Conservation (phyloP, 2,888 invertebrate species). For the Calliphora vomitoria region DNA sequence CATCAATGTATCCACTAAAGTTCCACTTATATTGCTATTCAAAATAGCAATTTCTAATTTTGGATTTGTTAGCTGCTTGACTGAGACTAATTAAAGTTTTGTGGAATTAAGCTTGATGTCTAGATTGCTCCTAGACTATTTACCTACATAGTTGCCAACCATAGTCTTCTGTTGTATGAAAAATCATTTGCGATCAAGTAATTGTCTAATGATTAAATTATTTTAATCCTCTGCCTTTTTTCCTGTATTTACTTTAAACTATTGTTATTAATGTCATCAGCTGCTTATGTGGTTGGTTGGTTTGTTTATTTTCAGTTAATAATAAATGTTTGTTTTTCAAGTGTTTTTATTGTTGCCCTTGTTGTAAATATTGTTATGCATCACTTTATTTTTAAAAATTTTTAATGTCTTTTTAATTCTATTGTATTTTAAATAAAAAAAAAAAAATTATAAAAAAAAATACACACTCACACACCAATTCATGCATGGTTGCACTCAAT, state of each 20-base stretch:
- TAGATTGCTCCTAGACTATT: background rate
- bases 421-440: constrained; percentile 4
- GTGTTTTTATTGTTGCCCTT: constrained; percentile 53
- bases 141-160: too few relatives aligned
- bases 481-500: constrained; percentile 62
- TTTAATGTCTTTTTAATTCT: constrained; percentile 73
- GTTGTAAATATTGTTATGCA: constrained; percentile 62
- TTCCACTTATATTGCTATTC: too few relatives aligned
- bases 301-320: constrained; percentile 37
- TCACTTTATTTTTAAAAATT: constrained; percentile 45
- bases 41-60: too few relatives aligned
- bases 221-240: constrained; percentile 10
- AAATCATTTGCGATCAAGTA: too few relatives aligned
- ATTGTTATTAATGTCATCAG: constrained; percentile 48
- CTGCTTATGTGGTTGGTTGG: background rate
- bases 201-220: background rate
- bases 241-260: background rate
- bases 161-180: too few relatives aligned
- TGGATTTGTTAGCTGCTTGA: too few relatives aligned
- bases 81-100: too few relatives aligned
- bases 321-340: constrained; percentile 51
- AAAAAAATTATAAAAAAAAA: background rate
- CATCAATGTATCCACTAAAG: too few relatives aligned
- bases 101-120: too few relatives aligned
- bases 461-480: background rate